Conservation (phyloP, 2,113 vertebrate species). For the Pogona vitticeps region DNA sequence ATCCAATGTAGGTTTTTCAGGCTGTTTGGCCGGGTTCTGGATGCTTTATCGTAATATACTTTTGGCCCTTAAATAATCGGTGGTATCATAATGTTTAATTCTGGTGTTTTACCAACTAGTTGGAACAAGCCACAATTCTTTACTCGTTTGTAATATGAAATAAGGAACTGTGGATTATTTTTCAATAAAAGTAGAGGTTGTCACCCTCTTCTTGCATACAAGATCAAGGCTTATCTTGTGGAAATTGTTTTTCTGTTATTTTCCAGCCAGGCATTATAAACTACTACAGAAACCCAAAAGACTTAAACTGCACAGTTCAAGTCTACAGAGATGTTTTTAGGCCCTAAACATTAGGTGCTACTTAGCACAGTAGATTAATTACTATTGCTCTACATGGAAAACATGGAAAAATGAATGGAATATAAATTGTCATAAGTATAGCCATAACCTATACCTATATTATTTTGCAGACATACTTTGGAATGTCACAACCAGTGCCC, state of each 20-base stretch:
- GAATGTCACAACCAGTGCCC: background rate
- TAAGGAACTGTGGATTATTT: background rate
- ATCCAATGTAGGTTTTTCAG: too few species aligned
- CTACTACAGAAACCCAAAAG: background rate
- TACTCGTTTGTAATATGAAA: background rate
- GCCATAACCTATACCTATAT: background rate
- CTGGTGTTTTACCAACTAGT: background rate
- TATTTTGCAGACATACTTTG: too few species aligned
- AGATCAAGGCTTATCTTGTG: background rate
- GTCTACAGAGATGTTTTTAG: background rate
- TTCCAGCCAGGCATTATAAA: background rate
- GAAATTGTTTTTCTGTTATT: background rate
- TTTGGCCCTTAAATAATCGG: background rate
- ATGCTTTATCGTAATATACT: background rate
- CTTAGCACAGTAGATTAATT: background rate
- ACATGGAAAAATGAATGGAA: background rate
- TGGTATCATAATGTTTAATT: background rate
- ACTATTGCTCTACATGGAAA: background rate
- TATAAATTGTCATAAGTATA: background rate
- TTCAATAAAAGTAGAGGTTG: background rate
- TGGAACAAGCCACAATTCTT: background rate
- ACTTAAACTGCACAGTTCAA: background rate
- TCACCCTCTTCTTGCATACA: background rate
- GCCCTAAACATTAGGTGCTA: too few species aligned
- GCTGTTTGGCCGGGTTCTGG: too few species aligned